These are phyloP conservation scores for Brachionus koreanus DNA, from an alignment of 1,140 invertebrate species.

Conservation along the genomic window DNA sequence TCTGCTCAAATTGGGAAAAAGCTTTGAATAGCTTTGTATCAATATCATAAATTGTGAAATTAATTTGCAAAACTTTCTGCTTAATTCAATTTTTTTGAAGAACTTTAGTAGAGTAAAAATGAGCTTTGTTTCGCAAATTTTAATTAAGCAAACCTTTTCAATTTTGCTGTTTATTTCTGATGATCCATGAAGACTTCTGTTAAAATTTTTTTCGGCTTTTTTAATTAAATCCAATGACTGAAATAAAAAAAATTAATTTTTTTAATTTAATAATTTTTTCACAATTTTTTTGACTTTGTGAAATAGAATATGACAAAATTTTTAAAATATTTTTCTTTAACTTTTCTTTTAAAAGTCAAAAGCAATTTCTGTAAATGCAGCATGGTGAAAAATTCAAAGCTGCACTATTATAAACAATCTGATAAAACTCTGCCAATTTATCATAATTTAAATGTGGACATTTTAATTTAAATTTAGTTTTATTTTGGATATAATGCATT, in stretches of 20 bases:
- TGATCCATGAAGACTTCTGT: background rate
- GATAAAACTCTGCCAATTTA: no score
- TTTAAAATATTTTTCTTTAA: no score
- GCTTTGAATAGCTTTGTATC: constrained; percentile 28
- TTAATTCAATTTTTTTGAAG: constrained; percentile 40
- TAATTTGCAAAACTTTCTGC: constrained; percentile 28
- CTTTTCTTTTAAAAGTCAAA: no score
- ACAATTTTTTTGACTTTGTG: background rate
- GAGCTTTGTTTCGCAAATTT: background rate
- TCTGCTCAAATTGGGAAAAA: constrained; percentile 13
- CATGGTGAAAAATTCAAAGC: no score
- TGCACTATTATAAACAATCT: no score
- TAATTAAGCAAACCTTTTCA: background rate
- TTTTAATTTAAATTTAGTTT: no score
- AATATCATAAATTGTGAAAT: constrained; percentile 38
- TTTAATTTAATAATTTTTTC: background rate
- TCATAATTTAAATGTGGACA: no score
- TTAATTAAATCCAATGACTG: constrained; percentile 13
- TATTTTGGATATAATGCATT: no score
- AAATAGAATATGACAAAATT: no score
- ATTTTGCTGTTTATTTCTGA: constrained; percentile 39
- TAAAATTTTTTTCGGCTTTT: constrained; percentile 10
- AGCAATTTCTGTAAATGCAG: no score
- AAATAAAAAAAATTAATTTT: background rate
- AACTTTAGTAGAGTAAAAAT: background rate